A percentile compares a stretch with the other conserved stretches of the same genome.
These are phyloP conservation scores for Clarias magur DNA, from an alignment of 2,113 vertebrate genomes.

Conservation along the genomic window DNA sequence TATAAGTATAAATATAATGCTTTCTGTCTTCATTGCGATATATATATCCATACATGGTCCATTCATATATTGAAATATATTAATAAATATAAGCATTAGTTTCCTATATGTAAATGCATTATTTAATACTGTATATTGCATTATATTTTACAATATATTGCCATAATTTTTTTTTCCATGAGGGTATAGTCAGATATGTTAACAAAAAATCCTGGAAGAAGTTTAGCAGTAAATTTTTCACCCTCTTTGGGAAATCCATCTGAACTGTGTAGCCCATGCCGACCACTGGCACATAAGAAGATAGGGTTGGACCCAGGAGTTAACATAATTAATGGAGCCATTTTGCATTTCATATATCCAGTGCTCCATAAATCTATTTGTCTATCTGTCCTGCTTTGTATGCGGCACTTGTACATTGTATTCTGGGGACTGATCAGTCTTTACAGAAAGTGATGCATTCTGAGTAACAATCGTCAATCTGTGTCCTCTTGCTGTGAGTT, in stretches of 20 bases:
- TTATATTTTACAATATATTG: too few relatives aligned
- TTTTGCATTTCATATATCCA: conserved; percentile 48
- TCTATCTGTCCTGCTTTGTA: conserved; percentile 28
- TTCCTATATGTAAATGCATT: too few relatives aligned
- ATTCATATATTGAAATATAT: too few relatives aligned
- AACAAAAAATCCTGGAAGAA: conserved; percentile 55
- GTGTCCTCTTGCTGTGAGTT: conserved; percentile 56
- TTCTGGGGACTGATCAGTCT: background rate
- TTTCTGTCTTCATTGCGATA: too few relatives aligned
- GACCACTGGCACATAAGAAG: conserved; percentile 65
- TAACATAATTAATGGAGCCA: conserved; percentile 53
- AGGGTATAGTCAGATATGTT: background rate
- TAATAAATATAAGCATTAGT: too few relatives aligned
- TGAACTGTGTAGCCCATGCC: conserved; percentile 51
- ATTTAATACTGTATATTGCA: too few relatives aligned
- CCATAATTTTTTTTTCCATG: too few relatives aligned
- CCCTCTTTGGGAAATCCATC: conserved; percentile 69
- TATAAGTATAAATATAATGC: too few relatives aligned
- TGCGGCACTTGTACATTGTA: conserved; percentile 34
- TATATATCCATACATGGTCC: too few relatives aligned
- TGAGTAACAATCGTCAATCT: conserved; percentile 59
- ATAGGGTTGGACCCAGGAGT: conserved; percentile 64
- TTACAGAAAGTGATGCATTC: conserved; percentile 23
- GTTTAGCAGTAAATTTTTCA: conserved; percentile 55
- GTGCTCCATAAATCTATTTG: conserved; percentile 43